These are phyloP conservation scores for Calameuta filiformis DNA, from an alignment of 2,888 invertebrate genomes.

Conservation along the genomic window DNA sequence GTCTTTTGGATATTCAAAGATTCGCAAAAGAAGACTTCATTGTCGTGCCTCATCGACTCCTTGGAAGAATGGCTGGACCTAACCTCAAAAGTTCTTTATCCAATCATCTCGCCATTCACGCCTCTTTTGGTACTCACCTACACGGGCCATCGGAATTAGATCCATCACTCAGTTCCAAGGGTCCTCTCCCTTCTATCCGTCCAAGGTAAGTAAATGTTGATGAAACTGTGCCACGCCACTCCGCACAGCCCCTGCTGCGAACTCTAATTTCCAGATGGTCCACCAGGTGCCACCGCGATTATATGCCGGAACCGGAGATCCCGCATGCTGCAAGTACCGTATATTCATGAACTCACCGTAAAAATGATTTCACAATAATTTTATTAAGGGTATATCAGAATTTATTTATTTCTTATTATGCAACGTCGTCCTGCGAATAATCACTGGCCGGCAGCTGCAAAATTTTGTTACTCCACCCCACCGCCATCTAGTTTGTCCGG, in stretches of 20 bases:
- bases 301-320: background rate
- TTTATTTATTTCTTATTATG: background rate
- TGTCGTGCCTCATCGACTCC: constrained; percentile 43
- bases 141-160: constrained; percentile 34
- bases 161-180: constrained; percentile 37
- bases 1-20: constrained; percentile 4
- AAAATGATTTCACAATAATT: background rate
- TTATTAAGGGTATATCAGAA: background rate
- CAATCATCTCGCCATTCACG: constrained; percentile 62
- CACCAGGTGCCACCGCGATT: background rate
- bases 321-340: background rate
- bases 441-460: background rate
- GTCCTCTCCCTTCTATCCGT: constrained; percentile 6
- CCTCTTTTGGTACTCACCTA: constrained; percentile 32
- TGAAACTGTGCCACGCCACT: constrained; percentile 27
- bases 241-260: constrained; percentile 19
- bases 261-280: constrained; percentile 49
- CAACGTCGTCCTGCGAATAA: background rate
- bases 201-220: constrained; percentile 35
- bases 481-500: background rate
- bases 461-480: background rate
- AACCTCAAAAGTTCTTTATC: constrained; percentile 53
- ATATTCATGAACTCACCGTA: background rate
- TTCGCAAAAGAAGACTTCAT: constrained; percentile 25
- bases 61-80: constrained; percentile 24